Conservation (phyloP, 2,888 invertebrate genomes). For the Exocentrus adspersus region DNA sequence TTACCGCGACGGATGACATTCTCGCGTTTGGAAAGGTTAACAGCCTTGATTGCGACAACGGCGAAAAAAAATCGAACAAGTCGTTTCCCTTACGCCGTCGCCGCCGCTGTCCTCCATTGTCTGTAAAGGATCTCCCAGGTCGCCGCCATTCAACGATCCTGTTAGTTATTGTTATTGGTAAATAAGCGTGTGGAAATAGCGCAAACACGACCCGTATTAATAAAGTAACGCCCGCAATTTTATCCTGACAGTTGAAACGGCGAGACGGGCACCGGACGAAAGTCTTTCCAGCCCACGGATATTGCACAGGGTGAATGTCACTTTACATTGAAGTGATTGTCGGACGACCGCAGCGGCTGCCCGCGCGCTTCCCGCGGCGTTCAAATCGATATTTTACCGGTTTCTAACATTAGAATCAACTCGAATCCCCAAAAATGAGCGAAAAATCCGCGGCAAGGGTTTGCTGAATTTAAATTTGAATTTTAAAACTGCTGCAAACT, state of each 20-base stretch:
- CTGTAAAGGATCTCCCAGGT: slow-evolving; percentile 34
- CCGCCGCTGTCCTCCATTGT: too few species aligned
- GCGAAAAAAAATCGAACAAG: too few species aligned
- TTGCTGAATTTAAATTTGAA: too few species aligned
- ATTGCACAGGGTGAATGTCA: slow-evolving; percentile 1
- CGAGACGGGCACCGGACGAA: slow-evolving; percentile 26
- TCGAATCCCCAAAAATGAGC: too few species aligned
- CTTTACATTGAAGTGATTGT: not conserved
- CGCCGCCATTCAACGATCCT: slow-evolving; percentile 27
- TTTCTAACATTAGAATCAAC: too few species aligned
- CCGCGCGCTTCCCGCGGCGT: not conserved
- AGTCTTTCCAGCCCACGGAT: slow-evolving; percentile 8
- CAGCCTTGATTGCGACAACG: too few species aligned
- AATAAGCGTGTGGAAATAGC: slow-evolving; percentile 42
- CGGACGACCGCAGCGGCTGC: not conserved
- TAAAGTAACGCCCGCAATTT: slow-evolving; percentile 42
- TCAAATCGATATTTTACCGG: not conserved
- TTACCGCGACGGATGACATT: too few species aligned
- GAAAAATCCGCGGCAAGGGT: too few species aligned
- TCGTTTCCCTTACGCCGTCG: too few species aligned
- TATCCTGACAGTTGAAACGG: slow-evolving; percentile 22
- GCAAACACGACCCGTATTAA: slow-evolving; percentile 43
- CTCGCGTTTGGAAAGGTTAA: too few species aligned
- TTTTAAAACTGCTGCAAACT: too few species aligned
- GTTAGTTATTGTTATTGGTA: slow-evolving; percentile 47